These are phyloP conservation scores for Beris morrisii DNA, from an alignment of 2,888 invertebrate genomes.

Conservation along the genomic window DNA sequence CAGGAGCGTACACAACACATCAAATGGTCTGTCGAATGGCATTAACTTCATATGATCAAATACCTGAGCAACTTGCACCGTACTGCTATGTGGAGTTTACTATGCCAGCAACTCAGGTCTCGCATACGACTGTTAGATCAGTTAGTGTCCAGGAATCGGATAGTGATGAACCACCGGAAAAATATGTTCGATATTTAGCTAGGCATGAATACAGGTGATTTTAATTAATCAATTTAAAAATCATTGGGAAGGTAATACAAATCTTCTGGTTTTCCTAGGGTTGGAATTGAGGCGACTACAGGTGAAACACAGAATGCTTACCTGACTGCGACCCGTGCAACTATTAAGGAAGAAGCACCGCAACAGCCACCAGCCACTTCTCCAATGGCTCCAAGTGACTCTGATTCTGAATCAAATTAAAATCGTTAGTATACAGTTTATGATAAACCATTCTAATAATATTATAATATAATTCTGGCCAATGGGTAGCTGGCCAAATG, in stretches of 20 bases:
- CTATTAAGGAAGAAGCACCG: constrained; percentile 50
- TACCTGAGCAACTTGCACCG: constrained; percentile 89
- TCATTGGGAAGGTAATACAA: neutral
- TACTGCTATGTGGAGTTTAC: constrained; percentile 94
- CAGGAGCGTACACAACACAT: constrained; percentile 97
- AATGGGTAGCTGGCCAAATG: no score
- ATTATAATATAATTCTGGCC: no score
- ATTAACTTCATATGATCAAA: constrained; percentile 94
- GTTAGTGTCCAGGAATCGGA: constrained; percentile 86
- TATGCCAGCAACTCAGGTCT: constrained; percentile 95
- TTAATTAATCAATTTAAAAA: constrained; percentile 1
- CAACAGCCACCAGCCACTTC: constrained; percentile 53
- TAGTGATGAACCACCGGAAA: constrained; percentile 91
- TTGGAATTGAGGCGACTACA: constrained; percentile 87
- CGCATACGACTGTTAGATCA: constrained; percentile 94
- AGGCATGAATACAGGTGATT: constrained; percentile 89
- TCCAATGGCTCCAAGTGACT: constrained; percentile 58
- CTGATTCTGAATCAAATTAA: constrained; percentile 62
- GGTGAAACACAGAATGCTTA: constrained; percentile 72
- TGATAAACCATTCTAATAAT: no score
- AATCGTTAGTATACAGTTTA: constrained; percentile 16
- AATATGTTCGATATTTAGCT: constrained; percentile 95
- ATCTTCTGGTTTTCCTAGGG: constrained; percentile 58
- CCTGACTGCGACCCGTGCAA: constrained; percentile 63
- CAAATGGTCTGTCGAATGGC: constrained; percentile 93